Percentiles rank a stretch among this genome's conserved stretches.
phyloP scores from a whole-genome alignment of 35 echinoderm and acorn worm genomes.

The Lytechinus variegatus region DNA sequence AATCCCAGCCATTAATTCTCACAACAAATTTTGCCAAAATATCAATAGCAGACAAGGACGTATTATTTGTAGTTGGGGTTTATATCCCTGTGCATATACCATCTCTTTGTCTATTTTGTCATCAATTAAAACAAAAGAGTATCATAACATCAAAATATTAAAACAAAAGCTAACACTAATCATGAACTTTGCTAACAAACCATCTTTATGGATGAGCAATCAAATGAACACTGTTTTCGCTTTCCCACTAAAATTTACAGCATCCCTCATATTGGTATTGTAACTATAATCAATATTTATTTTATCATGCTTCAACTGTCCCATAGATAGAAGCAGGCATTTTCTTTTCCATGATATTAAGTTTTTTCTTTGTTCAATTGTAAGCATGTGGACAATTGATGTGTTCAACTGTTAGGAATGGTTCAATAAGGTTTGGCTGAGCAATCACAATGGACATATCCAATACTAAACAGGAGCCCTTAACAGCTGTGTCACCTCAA shows the following conservation, averaged over 20 bases:
- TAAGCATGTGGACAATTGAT: neutral
- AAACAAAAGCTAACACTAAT: neutral
- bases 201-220: neutral
- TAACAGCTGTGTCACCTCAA: neutral
- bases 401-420: neutral
- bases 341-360: neutral
- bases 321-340: neutral
- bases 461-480: neutral
- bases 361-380: neutral
- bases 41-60: too few species aligned
- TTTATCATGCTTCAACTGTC: neutral
- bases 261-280: neutral
- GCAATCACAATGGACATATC: neutral
- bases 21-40: too few species aligned
- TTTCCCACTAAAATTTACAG: neutral
- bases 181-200: conserved; percentile 15
- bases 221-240: neutral
- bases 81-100: neutral
- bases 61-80: too few species aligned
- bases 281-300: neutral
- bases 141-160: neutral
- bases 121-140: neutral
- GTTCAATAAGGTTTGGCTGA: neutral
- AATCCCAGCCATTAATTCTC: too few species aligned
- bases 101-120: neutral